A percentile compares a stretch with the other conserved stretches of the same genome.
Conservation (phyloP, 2,797 vertebrate genomes). For the Linurgus olivaceus region DNA sequence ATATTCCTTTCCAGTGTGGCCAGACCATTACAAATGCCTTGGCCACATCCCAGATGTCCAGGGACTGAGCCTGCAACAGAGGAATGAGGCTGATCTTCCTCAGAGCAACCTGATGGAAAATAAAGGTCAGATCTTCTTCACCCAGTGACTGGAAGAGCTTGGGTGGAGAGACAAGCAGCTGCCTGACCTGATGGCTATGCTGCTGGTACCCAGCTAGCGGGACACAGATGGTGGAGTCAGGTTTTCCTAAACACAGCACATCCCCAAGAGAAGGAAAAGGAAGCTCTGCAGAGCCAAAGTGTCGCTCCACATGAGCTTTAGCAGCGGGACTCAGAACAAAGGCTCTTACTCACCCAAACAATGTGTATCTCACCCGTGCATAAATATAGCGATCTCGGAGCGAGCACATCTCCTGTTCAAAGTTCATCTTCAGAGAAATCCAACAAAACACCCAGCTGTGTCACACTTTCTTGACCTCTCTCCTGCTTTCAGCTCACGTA, state of each 20-base stretch:
- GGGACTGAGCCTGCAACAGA: neutral
- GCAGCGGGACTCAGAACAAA: neutral
- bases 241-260: neutral
- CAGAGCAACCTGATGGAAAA: fast-evolving
- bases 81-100: neutral
- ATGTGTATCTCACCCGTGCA: neutral
- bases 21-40: neutral
- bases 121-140: neutral
- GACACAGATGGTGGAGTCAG: neutral
- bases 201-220: fast-evolving
- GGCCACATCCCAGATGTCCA: neutral
- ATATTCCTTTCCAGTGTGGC: neutral
- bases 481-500: neutral
- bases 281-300: conserved; percentile 15
- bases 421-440: conserved; percentile 24
- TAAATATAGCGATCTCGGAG: neutral
- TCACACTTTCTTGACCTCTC: neutral
- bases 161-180: fast-evolving
- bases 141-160: neutral
- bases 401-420: conserved; percentile 5
- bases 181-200: neutral
- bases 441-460: neutral
- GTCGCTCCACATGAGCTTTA: neutral
- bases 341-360: conserved; percentile 23
- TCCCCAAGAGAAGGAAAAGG: conserved; percentile 24